Conservation (phyloP, 2,888 invertebrate species). For the Eledona agricola region DNA sequence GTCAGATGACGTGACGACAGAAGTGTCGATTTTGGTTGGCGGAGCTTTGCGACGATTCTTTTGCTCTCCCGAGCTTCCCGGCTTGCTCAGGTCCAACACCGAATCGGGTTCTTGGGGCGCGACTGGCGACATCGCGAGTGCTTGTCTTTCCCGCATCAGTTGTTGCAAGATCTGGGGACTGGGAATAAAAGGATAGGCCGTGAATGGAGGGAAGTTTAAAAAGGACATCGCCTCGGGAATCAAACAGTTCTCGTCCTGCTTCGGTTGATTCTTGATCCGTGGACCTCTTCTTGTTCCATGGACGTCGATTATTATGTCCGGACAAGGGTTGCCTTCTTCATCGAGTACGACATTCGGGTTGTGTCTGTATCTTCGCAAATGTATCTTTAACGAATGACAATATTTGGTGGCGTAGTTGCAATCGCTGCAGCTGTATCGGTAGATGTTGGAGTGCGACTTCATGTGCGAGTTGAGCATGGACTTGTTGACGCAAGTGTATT, state of each 20-base stretch:
- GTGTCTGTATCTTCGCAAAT: slow-evolving; percentile 91
- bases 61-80: slow-evolving; percentile 52
- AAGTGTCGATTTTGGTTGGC: slow-evolving; percentile 73
- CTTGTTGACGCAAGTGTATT: slow-evolving; percentile 94
- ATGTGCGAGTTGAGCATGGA: slow-evolving; percentile 99
- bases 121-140: slow-evolving; percentile 3
- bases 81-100: slow-evolving; percentile 69
- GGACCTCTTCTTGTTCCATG: slow-evolving; percentile 91
- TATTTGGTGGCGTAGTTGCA: slow-evolving; percentile 98
- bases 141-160: slow-evolving; percentile 38
- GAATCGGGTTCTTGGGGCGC: slow-evolving; percentile 9
- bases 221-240: slow-evolving; percentile 31
- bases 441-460: slow-evolving; percentile 93
- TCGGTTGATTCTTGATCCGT: slow-evolving; percentile 62
- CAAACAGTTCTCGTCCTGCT: slow-evolving; percentile 24
- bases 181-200: slow-evolving; percentile 39
- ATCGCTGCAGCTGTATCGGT: slow-evolving; percentile 91
- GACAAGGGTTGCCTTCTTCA: slow-evolving; percentile 88
- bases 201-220: slow-evolving; percentile 35
- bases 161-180: slow-evolving; percentile 41
- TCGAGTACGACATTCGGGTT: slow-evolving; percentile 90
- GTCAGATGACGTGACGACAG: slow-evolving; percentile 6
- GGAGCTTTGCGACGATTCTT: slow-evolving; percentile 85
- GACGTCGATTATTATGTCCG: slow-evolving; percentile 87
- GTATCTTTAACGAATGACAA: slow-evolving; percentile 95